Conservation (phyloP, 2,888 invertebrate genomes). For the Matsumyia berberina region DNA sequence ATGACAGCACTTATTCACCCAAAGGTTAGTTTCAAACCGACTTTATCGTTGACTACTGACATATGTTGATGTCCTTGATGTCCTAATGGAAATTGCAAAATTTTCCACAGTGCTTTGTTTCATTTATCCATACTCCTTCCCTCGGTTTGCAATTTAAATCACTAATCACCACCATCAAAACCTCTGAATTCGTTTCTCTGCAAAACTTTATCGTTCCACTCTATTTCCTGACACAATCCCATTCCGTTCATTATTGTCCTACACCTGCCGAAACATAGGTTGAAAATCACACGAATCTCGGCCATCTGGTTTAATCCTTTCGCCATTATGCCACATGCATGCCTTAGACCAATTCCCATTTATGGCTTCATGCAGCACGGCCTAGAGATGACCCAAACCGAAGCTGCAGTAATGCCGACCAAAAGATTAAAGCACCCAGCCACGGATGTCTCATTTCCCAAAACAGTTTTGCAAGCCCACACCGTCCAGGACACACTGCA, state of each 20-base stretch:
- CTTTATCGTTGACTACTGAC: too few species aligned
- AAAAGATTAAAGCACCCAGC: conserved; percentile 69
- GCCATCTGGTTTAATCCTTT: conserved; percentile 49
- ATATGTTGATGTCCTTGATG: too few species aligned
- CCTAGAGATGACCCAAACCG: conserved; percentile 17
- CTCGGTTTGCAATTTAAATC: too few species aligned
- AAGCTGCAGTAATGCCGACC: conserved; percentile 51
- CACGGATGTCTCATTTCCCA: conserved; percentile 67
- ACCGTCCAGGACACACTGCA: conserved; percentile 21
- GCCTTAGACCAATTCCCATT: conserved; percentile 57
- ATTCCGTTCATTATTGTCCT: conserved; percentile 16
- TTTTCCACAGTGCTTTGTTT: too few species aligned
- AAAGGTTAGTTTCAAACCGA: too few species aligned
- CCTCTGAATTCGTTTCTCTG: not conserved
- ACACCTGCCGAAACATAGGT: conserved; percentile 6
- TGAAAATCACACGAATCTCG: conserved; percentile 39
- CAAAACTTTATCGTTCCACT: not conserved
- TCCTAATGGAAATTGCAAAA: too few species aligned
- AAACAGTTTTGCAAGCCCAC: conserved; percentile 26
- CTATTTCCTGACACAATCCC: conserved; percentile 40
- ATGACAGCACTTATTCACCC: too few species aligned
- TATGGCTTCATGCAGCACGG: conserved; percentile 16
- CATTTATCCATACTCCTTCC: too few species aligned
- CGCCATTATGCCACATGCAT: conserved; percentile 54
- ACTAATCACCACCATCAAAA: not conserved